Evolutionary conservation across 2,797 vertebrate genomes (phyloP), one percentile per base, ranked within the genome.

Genomic region (Euthynnus affinis): DNA sequence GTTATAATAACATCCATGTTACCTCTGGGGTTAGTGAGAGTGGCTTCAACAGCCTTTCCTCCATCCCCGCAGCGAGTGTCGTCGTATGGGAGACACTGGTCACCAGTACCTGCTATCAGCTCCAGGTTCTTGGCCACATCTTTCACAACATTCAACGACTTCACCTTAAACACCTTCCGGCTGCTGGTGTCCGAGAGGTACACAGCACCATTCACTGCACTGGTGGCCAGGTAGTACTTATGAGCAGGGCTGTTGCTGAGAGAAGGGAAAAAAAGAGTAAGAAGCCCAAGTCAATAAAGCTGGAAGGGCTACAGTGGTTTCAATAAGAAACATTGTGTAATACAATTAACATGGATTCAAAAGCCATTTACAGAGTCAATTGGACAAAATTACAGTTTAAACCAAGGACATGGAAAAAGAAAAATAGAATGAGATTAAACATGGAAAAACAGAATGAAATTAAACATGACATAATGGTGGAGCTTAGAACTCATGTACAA

Each of bases 101-200:
- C 98, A 2, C 98, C 98, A 0, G 98, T 99, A 42, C 98, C 98
- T 0, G 98, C 98, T 75, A 99, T 93, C 85, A 99, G 95, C 92
- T 99, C 97, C 0, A 97, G 95, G 76, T 99, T 99, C 94, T 99
- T 99, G 84, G 97, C 96, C 13, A 98, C 95, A 29, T 99, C 98
- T 83, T 98, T 99, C 64, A 97, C 96, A 12, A 95, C 91, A 0
- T 90, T 94, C 23, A 97, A 95, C 18, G 97, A 98, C 87, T 97
- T 99, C 83, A 99, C 95, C 89, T 95, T 98, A 87, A 98, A 99
- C 81, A 99, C 97, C 56, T 98, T 96, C 77, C 97, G 95, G 93
- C 96, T 99, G 94, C 96, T 98, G 90, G 98, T 99, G 92, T 99
- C 98, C 0, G 98, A 99, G 25, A 99, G 96, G 92, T 97, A 99